Evolutionary conservation across 2,797 vertebrate genomes (phyloP).

Genomic region (Scarus forsteni): DNA sequence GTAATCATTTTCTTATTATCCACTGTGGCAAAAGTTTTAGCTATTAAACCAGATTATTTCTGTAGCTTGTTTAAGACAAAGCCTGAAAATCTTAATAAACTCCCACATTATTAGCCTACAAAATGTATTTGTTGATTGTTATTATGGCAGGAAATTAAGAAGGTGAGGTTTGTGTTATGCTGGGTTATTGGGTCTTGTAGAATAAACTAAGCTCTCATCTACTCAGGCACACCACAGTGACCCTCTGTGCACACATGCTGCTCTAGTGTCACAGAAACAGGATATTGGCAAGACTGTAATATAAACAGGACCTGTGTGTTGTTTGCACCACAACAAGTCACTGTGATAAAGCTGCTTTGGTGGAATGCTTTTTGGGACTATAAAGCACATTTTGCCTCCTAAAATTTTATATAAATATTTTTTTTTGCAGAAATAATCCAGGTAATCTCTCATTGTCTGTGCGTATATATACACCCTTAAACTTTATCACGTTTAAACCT

Average conservation of each 20-base stretch:
- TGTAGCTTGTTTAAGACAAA: not conserved
- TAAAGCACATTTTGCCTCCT: slow-evolving; percentile 8
- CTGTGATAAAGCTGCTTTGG: slow-evolving; percentile 30
- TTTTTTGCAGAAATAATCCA: no score
- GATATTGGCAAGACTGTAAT: slow-evolving; percentile 68
- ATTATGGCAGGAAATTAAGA: slow-evolving; percentile 54
- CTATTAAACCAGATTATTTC: not conserved
- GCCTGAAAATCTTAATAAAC: not conserved
- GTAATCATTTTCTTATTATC: slow-evolving; percentile 46
- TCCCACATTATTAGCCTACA: not conserved
- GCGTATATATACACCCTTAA: no score
- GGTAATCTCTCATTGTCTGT: no score
- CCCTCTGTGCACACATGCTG: slow-evolving; percentile 23
- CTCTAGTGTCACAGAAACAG: slow-evolving; percentile 45
- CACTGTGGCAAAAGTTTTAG: slow-evolving; percentile 8
- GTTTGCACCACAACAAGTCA: slow-evolving; percentile 22
- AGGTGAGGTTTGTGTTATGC: slow-evolving; percentile 8
- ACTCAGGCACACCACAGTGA: slow-evolving; percentile 41
- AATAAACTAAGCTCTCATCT: slow-evolving; percentile 45
- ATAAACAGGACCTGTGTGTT: slow-evolving; percentile 52
- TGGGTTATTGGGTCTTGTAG: slow-evolving; percentile 37
- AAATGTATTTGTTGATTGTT: slow-evolving; percentile 30
- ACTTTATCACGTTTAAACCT: no score
- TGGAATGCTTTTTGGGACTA: slow-evolving; percentile 26
- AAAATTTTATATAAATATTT: not conserved